These are phyloP conservation scores for Tretioscincus oriximinensis DNA, from an alignment of 2,113 vertebrate genomes.

Conservation along the genomic window DNA sequence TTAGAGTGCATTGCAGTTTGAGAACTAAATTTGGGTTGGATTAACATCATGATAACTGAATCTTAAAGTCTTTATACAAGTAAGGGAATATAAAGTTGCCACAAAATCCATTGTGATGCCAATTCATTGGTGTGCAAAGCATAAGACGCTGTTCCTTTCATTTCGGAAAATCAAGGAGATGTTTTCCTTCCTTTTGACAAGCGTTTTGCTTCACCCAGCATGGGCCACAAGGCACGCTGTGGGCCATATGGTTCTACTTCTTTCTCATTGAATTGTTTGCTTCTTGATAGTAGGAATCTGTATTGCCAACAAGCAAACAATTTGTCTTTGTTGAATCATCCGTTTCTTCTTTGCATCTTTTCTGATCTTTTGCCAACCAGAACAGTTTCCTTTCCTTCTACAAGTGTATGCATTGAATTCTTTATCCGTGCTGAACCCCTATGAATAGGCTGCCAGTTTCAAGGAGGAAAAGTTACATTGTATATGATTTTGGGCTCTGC, in stretches of 20 bases:
- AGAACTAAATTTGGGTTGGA: too few species aligned
- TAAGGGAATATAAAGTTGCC: background rate
- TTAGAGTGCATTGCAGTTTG: too few species aligned
- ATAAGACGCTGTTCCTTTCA: background rate
- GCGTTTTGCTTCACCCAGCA: background rate
- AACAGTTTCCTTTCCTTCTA: background rate
- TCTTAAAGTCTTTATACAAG: background rate
- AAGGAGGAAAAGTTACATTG: background rate
- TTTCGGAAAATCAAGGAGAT: background rate
- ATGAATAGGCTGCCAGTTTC: background rate
- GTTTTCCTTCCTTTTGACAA: background rate
- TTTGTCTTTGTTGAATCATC: slow-evolving; percentile 2
- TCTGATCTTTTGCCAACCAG: background rate
- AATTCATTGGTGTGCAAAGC: background rate
- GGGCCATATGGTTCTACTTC: background rate
- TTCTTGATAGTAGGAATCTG: background rate
- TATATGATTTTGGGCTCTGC: background rate
- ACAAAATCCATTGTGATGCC: background rate
- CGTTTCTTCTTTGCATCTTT: background rate
- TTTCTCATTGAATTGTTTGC: background rate
- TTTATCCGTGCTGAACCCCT: background rate
- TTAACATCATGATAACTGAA: background rate
- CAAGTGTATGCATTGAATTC: background rate
- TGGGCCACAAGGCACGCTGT: background rate
- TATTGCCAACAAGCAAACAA: background rate